Conservation (phyloP, 2,113 vertebrate species). For the Crotalus viridis region DNA sequence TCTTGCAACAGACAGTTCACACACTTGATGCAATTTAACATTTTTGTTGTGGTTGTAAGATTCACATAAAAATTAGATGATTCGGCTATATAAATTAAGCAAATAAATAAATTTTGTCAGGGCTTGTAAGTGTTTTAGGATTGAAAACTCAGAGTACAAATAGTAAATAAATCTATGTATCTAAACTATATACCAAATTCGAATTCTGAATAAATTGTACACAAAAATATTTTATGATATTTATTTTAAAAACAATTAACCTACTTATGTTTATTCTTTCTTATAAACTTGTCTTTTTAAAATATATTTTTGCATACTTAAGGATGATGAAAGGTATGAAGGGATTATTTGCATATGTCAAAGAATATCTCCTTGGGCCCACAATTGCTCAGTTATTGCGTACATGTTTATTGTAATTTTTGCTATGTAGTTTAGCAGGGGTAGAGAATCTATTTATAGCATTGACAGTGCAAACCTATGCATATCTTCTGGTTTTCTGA, state of each 20-base stretch:
- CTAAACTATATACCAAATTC: neutral
- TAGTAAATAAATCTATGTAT: neutral
- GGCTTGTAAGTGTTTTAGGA: neutral
- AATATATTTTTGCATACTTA: neutral
- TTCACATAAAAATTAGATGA: neutral
- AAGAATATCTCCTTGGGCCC: neutral
- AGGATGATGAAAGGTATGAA: neutral
- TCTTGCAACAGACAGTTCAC: neutral
- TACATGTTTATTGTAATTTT: neutral
- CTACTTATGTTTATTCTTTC: neutral
- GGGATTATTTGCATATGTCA: neutral
- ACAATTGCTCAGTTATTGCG: neutral
- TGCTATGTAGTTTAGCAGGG: neutral
- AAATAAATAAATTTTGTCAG: neutral
- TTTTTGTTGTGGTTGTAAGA: neutral
- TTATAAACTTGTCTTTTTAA: neutral
- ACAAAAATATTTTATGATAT: neutral
- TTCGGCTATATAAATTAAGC: neutral
- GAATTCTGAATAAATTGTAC: neutral
- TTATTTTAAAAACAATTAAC: neutral
- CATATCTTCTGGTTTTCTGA: neutral
- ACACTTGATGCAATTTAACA: neutral
- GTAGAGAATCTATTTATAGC: neutral
- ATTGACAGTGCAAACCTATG: neutral
- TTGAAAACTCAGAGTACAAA: neutral